These are phyloP conservation scores for Acanthosoma haemorrhoidale DNA, from an alignment of 2,888 invertebrate genomes.

Conservation along the genomic window DNA sequence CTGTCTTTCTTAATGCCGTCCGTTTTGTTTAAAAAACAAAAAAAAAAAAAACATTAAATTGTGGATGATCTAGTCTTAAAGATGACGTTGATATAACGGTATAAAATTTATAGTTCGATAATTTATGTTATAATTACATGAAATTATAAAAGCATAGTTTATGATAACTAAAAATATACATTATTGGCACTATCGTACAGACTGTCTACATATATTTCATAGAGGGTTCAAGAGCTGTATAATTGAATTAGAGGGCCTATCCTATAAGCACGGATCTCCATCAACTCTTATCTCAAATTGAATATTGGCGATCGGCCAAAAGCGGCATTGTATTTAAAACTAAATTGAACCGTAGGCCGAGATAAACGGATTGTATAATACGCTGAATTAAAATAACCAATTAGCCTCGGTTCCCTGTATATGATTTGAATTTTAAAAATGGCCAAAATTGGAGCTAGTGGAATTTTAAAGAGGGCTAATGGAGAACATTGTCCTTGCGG, in stretches of 20 bases:
- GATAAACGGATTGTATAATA: slow-evolving; percentile 2
- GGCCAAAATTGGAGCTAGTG: not conserved
- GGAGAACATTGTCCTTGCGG: slow-evolving; percentile 7
- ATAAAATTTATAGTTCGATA: no score
- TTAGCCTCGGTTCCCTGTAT: slow-evolving; percentile 11
- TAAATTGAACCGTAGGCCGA: slow-evolving; percentile 16
- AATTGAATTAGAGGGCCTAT: not conserved
- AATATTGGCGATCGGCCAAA: slow-evolving; percentile 20
- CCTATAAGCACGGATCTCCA: not conserved
- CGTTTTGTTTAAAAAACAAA: no score
- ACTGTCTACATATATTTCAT: no score
- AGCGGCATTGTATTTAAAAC: slow-evolving; percentile 21
- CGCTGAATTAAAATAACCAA: slow-evolving; percentile 21
- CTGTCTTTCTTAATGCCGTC: no score
- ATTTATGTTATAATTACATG: no score
- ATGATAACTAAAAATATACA: no score
- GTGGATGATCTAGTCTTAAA: no score
- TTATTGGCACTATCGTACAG: no score
- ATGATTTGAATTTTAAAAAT: slow-evolving; percentile 24
- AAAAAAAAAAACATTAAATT: no score
- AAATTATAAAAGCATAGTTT: no score
- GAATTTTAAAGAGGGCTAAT: slow-evolving; percentile 10
- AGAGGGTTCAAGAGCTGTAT: no score
- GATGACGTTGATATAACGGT: no score
- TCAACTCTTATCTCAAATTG: slow-evolving; percentile 3